A percentile compares a stretch with the other conserved stretches of the same genome.
These are phyloP conservation scores for Pseudocheirus occidentalis DNA, from an alignment of 2,797 vertebrate species.

Conservation along the genomic window DNA sequence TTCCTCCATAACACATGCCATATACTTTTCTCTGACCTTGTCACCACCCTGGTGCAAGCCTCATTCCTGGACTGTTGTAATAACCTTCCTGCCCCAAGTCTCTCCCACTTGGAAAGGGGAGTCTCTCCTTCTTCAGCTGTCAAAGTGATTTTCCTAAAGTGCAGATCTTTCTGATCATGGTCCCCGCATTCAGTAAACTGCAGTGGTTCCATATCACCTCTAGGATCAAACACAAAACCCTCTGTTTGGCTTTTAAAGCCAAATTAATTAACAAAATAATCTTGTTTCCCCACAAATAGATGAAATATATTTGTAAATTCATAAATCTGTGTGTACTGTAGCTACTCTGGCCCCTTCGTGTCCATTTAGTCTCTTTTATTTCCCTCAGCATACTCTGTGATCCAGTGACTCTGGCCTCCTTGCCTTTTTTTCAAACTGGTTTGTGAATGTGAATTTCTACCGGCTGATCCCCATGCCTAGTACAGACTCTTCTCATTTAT, in stretches of 20 bases:
- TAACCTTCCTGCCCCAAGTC: too few relatives aligned
- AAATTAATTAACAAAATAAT: too few relatives aligned
- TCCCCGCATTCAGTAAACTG: too few relatives aligned
- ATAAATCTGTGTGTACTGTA: accelerated
- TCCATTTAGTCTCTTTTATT: background rate
- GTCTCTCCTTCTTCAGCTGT: too few relatives aligned
- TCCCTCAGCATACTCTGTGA: background rate
- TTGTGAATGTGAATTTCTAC: background rate
- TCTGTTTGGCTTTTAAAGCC: background rate
- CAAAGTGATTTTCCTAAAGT: too few relatives aligned
- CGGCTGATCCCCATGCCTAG: background rate
- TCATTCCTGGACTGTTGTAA: background rate
- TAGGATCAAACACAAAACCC: too few relatives aligned
- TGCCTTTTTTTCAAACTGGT: background rate
- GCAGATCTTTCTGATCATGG: too few relatives aligned
- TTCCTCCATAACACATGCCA: too few relatives aligned
- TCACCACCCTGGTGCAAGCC: background rate
- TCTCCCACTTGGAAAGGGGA: too few relatives aligned
- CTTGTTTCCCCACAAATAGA: too few relatives aligned
- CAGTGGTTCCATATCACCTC: too few relatives aligned
- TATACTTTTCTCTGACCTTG: background rate
- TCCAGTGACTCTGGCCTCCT: background rate
- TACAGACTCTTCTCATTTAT: background rate
- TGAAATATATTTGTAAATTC: background rate
- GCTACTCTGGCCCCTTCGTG: background rate